These are phyloP conservation scores for Pachycephala philippinensis DNA, from an alignment of 2,113 vertebrate genomes.

Conservation along the genomic window DNA sequence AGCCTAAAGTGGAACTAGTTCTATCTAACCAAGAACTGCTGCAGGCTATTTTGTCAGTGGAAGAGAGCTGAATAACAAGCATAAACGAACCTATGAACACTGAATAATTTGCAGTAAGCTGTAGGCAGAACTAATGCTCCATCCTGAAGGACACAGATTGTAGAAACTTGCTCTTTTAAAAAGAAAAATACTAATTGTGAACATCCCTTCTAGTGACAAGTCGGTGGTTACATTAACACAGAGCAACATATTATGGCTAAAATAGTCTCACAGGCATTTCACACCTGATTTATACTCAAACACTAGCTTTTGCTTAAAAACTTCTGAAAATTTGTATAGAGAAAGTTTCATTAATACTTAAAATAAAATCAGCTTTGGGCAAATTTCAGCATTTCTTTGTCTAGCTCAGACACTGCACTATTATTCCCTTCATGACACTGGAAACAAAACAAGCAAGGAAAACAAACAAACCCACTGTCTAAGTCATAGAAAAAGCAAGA, in stretches of 20 bases:
- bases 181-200: conserved; percentile 7
- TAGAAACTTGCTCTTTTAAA: background rate
- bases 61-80: conserved; percentile 37
- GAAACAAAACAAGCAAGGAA: background rate
- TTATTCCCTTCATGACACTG: background rate
- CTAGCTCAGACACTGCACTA: background rate
- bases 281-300: background rate
- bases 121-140: conserved; percentile 21
- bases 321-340: background rate
- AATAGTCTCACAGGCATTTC: background rate
- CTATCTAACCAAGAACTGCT: conserved; percentile 27
- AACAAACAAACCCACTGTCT: background rate
- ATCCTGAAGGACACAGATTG: background rate
- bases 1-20: conserved; percentile 21
- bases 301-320: background rate
- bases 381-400: background rate
- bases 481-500: background rate
- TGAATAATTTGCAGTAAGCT: conserved; percentile 32
- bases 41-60: conserved; percentile 32
- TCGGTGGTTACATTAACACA: background rate
- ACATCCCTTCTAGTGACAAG: background rate
- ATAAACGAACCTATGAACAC: conserved; percentile 24
- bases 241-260: background rate
- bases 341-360: background rate
- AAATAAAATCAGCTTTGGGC: background rate